These are phyloP conservation scores for Pharmacophagus antenor DNA, from an alignment of 2,888 invertebrate species.

Conservation along the genomic window DNA sequence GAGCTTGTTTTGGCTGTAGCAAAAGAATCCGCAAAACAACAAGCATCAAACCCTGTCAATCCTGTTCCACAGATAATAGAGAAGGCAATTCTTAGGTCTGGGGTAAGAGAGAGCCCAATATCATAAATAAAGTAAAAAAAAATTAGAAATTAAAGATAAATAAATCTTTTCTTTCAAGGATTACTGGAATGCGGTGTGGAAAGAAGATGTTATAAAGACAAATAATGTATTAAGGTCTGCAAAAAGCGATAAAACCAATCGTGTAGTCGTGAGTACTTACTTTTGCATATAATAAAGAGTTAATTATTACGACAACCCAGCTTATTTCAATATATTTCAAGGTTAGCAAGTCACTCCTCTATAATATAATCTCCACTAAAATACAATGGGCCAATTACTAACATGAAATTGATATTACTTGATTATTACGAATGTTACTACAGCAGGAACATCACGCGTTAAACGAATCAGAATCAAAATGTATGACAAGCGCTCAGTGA, in stretches of 20 bases:
- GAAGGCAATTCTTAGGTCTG: constrained; percentile 50
- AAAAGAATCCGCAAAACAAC: constrained; percentile 45
- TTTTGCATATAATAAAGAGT: neutral
- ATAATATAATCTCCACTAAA: no score
- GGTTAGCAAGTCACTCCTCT: no score
- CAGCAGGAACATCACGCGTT: no score
- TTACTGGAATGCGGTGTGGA: constrained; percentile 61
- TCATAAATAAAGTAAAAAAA: neutral
- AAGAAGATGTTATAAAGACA: constrained; percentile 50
- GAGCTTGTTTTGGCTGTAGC: constrained; percentile 55
- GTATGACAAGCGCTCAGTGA: no score
- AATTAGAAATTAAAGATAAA: neutral
- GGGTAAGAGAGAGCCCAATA: constrained; percentile 44
- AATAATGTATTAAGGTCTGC: constrained; percentile 38
- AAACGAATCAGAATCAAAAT: no score
- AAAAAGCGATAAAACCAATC: constrained; percentile 20
- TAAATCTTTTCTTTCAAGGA: constrained; percentile 42
- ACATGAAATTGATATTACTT: no score
- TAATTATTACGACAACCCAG: no score
- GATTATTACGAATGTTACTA: no score
- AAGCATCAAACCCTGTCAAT: constrained; percentile 40
- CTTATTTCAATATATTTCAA: no score
- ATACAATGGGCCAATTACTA: no score
- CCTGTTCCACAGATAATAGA: constrained; percentile 37
- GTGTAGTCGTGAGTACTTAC: constrained; percentile 31